Evolutionary conservation across 2,113 vertebrate species (phyloP).

Genomic region (Bujurquina vittata): DNA sequence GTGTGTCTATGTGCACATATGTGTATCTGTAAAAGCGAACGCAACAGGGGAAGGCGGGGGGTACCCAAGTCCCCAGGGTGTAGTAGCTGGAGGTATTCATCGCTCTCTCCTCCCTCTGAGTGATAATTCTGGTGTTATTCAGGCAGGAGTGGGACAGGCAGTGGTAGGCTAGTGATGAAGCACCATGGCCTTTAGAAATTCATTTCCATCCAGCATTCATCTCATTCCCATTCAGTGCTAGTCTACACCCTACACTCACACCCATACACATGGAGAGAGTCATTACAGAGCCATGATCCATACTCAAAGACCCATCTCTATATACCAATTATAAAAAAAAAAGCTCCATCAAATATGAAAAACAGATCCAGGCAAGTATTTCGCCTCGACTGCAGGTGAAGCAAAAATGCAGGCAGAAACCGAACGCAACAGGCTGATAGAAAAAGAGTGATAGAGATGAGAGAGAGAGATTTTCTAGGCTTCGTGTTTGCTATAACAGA

Average conservation of each 20-base stretch:
- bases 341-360: slow-evolving; percentile 42
- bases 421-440: slow-evolving; percentile 5
- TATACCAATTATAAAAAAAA: slow-evolving; percentile 34
- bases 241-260: slow-evolving; percentile 65
- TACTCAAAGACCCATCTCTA: slow-evolving; percentile 58
- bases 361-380: slow-evolving; percentile 32
- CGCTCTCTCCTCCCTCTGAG: slow-evolving; percentile 81
- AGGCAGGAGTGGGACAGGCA: slow-evolving; percentile 78
- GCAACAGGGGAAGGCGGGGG: slow-evolving; percentile 37
- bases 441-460: slow-evolving; percentile 20
- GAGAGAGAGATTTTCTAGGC: slow-evolving; percentile 28
- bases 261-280: slow-evolving; percentile 45
- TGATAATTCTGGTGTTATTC: slow-evolving; percentile 75
- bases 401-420: slow-evolving; percentile 2
- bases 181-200: slow-evolving; percentile 87
- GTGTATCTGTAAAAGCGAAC: slow-evolving; percentile 8
- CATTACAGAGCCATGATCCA: slow-evolving; percentile 65
- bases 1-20: neutral
- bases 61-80: slow-evolving; percentile 67
- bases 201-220: slow-evolving; percentile 85
- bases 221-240: slow-evolving; percentile 83
- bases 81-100: slow-evolving; percentile 78
- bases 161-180: slow-evolving; percentile 79
- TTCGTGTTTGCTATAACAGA: slow-evolving; percentile 41
- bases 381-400: slow-evolving; percentile 15